Evolutionary conservation across 2,888 invertebrate species (phyloP), one percentile per base, ranked within the genome.

Genomic region (Megalurothrips usitatus): DNA sequence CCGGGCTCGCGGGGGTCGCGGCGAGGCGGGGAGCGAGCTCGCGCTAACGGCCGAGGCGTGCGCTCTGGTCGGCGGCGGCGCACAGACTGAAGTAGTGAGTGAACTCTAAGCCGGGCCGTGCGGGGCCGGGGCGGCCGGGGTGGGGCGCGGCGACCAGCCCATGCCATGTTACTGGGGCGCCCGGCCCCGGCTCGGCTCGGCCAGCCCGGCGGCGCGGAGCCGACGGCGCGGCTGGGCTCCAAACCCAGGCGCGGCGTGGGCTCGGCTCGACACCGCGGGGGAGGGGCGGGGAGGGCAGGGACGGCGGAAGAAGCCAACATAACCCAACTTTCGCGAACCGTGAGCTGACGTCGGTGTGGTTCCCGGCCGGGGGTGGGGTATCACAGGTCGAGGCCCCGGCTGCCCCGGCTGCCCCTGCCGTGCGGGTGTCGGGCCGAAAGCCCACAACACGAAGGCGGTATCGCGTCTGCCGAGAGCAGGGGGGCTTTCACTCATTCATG

Each of bases 291-390:
- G 26, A 75, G 68, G 68, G 68, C 1, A 75, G 68, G 26, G 68
- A 11, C 23, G 26, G 26, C 68, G 68, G 68, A 26, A 75, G 23
- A 75, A 26, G 68, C 68, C 68, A 12, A 26, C 68, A 23, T 75
- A 75, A 75, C 68, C 68, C 23, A 75, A 75, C 68, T 75, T 26
- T 75, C 68, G 68, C 68, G 68, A 75, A 75, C 68, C 23, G 68
- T 26, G 58, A 19, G 58, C 58, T 19, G 58, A 58, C 34, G 34
- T 43, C 34, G 34, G 34, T 4, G 34, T 43, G 34, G 34, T 43
- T 43, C 34, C 34, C 34, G 2, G 3, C 34, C 34, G 34, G 34
- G 34, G 34, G 34, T 43, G 34, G 34, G 34, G 34, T 43, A 43
- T 43, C 6, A 43, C 34, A 43, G n/a, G n/a, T n/a, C n/a, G n/a